phyloP scores from a whole-genome alignment of 1,140 invertebrate species.

The Caenorhabditis briggsae region DNA sequence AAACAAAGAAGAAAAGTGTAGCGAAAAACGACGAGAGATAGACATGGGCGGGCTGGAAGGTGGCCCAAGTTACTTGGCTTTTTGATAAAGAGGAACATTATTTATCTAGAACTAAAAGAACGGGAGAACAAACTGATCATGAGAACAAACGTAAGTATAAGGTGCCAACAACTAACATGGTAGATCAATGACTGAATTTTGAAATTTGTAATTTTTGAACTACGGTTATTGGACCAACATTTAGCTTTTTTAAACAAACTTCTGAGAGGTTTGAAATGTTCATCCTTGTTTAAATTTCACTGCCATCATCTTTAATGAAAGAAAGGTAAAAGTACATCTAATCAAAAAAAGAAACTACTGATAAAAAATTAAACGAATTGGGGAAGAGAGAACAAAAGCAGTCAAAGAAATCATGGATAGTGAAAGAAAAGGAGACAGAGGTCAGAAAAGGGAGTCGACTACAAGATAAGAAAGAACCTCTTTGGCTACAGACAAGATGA shows the following conservation, averaged over 20 bases:
- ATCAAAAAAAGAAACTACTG: neutral
- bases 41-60: constrained; percentile 42
- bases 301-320: neutral
- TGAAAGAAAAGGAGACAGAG: neutral
- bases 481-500: constrained; percentile 37
- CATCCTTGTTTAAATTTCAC: too few relatives aligned
- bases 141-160: too few relatives aligned
- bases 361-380: neutral
- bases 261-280: too few relatives aligned
- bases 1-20: constrained; percentile 21
- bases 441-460: neutral
- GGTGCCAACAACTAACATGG: too few relatives aligned
- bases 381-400: neutral
- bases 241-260: too few relatives aligned
- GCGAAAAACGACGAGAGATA: neutral
- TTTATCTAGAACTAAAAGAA: too few relatives aligned
- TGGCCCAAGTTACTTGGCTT: constrained; percentile 1
- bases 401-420: neutral
- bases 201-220: too few relatives aligned
- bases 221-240: too few relatives aligned
- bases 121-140: too few relatives aligned
- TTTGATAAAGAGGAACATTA: neutral
- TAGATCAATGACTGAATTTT: too few relatives aligned
- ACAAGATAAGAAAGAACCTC: constrained; percentile 23
- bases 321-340: constrained; percentile 19